phyloP scores from a whole-genome alignment of 1,140 invertebrate species.

The Musca vetustissima region DNA sequence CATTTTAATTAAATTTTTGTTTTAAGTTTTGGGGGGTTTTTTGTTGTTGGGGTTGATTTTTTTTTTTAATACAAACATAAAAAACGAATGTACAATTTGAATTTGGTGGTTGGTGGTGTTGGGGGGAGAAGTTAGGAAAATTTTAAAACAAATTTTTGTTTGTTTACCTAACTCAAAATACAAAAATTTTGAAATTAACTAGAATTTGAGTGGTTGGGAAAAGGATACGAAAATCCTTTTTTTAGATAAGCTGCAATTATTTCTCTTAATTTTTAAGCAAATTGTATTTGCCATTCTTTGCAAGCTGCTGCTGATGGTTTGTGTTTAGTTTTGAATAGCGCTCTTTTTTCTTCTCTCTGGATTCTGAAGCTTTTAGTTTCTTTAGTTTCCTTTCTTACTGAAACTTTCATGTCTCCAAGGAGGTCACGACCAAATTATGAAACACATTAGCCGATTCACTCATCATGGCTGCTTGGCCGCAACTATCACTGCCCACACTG shows the following conservation, averaged over 20 bases:
- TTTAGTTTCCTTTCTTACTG: slow-evolving; percentile 37
- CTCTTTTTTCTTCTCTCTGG: slow-evolving; percentile 5
- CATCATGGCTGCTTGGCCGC: slow-evolving; percentile 70
- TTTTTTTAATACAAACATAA: too few species aligned
- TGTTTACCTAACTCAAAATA: too few species aligned
- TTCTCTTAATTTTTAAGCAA: background rate
- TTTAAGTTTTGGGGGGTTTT: too few species aligned
- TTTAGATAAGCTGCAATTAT: too few species aligned
- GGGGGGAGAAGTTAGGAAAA: too few species aligned
- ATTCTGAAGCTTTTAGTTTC: background rate
- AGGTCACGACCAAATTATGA: slow-evolving; percentile 67
- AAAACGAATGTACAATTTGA: too few species aligned
- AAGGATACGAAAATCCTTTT: background rate
- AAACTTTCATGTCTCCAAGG: slow-evolving; percentile 65
- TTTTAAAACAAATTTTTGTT: too few species aligned
- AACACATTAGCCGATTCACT: slow-evolving; percentile 69
- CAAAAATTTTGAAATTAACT: background rate
- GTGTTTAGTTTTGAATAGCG: background rate
- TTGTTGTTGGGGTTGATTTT: too few species aligned
- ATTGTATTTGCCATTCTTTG: background rate
- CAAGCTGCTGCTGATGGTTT: background rate
- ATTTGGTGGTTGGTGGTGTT: too few species aligned
- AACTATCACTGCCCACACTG: slow-evolving; percentile 57
- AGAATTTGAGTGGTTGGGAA: background rate
- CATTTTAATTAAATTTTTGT: too few species aligned